Percentiles rank a stretch among this genome's conserved stretches.
Conservation (phyloP, 2,888 invertebrate species). For the Pollenia griseotomentosa region DNA sequence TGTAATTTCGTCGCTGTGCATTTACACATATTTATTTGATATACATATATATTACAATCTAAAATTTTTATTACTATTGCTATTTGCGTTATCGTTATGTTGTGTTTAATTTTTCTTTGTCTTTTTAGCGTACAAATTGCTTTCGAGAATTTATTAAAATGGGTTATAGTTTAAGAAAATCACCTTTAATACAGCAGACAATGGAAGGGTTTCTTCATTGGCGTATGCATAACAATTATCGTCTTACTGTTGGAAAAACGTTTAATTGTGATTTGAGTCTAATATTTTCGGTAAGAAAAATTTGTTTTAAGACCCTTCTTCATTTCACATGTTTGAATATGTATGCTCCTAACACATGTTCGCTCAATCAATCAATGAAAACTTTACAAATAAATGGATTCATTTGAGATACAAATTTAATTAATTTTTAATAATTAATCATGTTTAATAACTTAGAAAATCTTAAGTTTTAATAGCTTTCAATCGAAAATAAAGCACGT, state of each 20-base stretch:
- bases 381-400: background rate
- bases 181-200: conserved; percentile 36
- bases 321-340: too few relatives aligned
- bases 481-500: too few relatives aligned
- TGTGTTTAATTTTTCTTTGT: background rate
- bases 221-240: conserved; percentile 74
- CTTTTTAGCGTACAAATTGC: conserved; percentile 77
- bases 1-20: too few relatives aligned
- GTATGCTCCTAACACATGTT: background rate
- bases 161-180: conserved; percentile 69
- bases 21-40: too few relatives aligned
- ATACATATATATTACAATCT: too few relatives aligned
- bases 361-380: background rate
- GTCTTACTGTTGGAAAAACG: conserved; percentile 77
- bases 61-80: too few relatives aligned
- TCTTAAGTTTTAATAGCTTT: too few relatives aligned
- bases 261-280: conserved; percentile 76
- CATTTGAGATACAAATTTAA: too few relatives aligned
- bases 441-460: too few relatives aligned
- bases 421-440: too few relatives aligned
- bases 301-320: background rate
- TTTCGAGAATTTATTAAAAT: conserved; percentile 56
- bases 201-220: conserved; percentile 72
- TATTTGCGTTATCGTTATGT: background rate
- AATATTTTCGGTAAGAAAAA: conserved; percentile 77